Percentiles rank a stretch among this genome's conserved stretches.
Conservation (phyloP, 1,140 invertebrate genomes). For the Asobara japonica region DNA sequence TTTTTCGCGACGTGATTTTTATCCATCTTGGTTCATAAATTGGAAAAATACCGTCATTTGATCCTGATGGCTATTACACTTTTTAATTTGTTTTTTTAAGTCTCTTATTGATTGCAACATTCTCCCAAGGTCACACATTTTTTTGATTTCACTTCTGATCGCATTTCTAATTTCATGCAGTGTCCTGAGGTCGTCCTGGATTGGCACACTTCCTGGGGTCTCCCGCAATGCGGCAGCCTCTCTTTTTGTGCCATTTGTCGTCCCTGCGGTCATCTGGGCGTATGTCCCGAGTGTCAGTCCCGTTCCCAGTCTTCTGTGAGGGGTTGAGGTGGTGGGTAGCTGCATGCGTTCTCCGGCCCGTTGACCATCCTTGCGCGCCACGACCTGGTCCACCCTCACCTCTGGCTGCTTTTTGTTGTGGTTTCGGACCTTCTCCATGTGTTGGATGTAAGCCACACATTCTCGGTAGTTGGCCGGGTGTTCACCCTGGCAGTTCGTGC, state of each 20-base stretch:
- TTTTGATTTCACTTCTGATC: neutral
- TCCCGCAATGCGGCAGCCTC: no score
- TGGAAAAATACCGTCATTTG: neutral
- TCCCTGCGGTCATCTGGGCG: no score
- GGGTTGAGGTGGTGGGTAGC: no score
- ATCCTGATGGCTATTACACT: neutral
- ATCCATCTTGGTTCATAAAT: neutral
- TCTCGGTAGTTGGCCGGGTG: neutral
- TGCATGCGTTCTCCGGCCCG: neutral
- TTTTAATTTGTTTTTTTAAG: neutral
- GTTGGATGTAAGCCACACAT: neutral
- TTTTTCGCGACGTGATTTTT: neutral
- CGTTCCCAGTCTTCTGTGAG: no score
- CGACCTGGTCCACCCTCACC: no score
- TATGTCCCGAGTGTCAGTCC: no score
- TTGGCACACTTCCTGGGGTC: neutral
- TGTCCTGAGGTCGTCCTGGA: neutral
- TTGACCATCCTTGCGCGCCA: neutral
- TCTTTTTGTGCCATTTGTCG: no score
- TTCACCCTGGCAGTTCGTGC: neutral
- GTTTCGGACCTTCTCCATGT: neutral
- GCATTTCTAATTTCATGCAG: neutral
- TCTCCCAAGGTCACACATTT: neutral
- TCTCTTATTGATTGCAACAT: neutral
- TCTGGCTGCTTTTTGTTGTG: neutral